Evolutionary conservation across 1,140 invertebrate genomes (phyloP), one percentile per base, ranked within the genome.

Genomic region (Drosophila ogumai): DNA sequence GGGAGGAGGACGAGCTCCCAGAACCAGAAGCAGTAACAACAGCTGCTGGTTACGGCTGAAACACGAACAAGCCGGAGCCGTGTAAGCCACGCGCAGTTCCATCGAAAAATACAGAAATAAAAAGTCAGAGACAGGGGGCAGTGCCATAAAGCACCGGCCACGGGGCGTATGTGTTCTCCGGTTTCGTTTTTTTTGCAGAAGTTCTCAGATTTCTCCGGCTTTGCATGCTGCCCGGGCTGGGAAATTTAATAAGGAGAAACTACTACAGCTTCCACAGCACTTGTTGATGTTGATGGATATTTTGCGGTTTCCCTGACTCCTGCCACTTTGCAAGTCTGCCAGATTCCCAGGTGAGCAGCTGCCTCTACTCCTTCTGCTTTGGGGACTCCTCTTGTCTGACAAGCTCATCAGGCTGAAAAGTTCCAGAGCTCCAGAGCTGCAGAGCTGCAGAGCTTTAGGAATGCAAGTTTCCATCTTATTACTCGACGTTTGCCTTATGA

Each of bases 261-360:
- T 66, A 63, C 55, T 67, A 57, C 66, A 72, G 50, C 59, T 76
- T 69, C 67, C 19, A 57, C 40, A 31, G 25, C 40, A 67, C 80
- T 78, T 82, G 76, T 84, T 76, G 67, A 75, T 86, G 79, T 64
- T 75, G 85, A 90, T 88, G 77, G 77, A 88, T 90, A 67, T 54
- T 59, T 34, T 68, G 82, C 34, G 82, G 79, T 60, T 64, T 40
- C 40, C n/a, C 25, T 64, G 75, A 50, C 40, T 38, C 25, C 67
- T 36, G 43, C 22, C 17, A 17, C 34, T 22, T 25, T 2, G 52
- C 56, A n/a, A 12, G 19, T 25, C 56, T 9, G 19, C 8, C 9
- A 22, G 52, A 38, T 38, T 61, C 61, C 38, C 56, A 40, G 31
- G 55, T 61, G 61, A 65, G 15, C 60, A 32, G 22, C 17, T 7